Percentiles rank a stretch among this genome's conserved stretches.
phyloP scores from a whole-genome alignment of 2,797 vertebrate species.

The Karalla daura region DNA sequence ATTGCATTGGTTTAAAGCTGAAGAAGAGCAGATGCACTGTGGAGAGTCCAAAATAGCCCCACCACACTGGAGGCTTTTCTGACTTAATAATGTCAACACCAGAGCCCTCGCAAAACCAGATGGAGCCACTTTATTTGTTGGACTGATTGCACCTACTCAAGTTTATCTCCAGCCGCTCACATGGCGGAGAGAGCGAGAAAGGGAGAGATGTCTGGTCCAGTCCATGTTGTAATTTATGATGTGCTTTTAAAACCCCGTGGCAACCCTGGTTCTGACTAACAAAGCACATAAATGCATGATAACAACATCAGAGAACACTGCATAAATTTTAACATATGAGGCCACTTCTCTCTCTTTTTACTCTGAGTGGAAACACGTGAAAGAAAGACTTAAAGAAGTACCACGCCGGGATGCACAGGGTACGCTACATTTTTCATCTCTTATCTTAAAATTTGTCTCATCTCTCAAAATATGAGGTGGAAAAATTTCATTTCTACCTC shows the following conservation, averaged over 20 bases:
- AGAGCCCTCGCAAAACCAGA: conserved; percentile 67
- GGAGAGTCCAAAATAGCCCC: conserved; percentile 68
- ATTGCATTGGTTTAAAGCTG: conserved; percentile 60
- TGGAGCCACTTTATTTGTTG: conserved; percentile 75
- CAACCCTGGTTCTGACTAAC: conserved; percentile 22
- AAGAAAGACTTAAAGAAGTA: conserved; percentile 9
- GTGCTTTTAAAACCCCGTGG: conserved; percentile 30
- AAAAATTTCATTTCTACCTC: not conserved
- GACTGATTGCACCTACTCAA: conserved; percentile 73
- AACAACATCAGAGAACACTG: conserved; percentile 49
- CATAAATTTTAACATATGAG: conserved; percentile 47
- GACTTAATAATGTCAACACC: conserved; percentile 77
- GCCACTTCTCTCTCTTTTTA: not conserved
- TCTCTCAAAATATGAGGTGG: not conserved
- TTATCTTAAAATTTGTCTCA: not conserved
- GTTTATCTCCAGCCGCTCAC: conserved; percentile 66
- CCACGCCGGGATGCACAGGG: not conserved
- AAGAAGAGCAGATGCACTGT: conserved; percentile 73
- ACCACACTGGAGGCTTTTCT: conserved; percentile 71
- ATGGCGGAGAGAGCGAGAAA: conserved; percentile 31
- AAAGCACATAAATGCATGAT: conserved; percentile 56
- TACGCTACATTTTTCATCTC: not conserved
- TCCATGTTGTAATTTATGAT: conserved; percentile 50
- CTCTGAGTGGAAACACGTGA: conserved; percentile 50
- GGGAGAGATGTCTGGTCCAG: conserved; percentile 37